phyloP scores from a whole-genome alignment of 2,888 invertebrate genomes.

The Azorinus chamasolen region DNA sequence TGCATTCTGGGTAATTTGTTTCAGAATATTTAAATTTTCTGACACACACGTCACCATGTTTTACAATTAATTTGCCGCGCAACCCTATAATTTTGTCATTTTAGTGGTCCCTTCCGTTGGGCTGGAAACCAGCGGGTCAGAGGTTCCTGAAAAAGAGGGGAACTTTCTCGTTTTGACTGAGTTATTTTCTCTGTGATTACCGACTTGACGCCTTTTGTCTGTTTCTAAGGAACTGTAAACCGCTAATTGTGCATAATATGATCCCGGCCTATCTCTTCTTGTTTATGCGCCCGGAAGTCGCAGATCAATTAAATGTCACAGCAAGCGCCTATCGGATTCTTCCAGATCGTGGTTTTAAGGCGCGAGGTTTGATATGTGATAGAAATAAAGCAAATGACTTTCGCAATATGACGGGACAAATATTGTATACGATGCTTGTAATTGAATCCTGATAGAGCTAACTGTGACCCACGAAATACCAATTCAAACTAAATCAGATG shows the following conservation, averaged over 20 bases:
- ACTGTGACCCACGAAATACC: too few relatives aligned
- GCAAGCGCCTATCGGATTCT: conserved; percentile 25
- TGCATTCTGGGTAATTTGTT: conserved; percentile 45
- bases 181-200: conserved; percentile 50
- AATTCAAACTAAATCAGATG: too few relatives aligned
- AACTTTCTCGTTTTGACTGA: conserved; percentile 55
- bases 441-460: too few relatives aligned
- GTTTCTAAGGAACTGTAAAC: conserved; percentile 45
- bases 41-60: conserved; percentile 44
- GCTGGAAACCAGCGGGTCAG: conserved; percentile 53
- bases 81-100: conserved; percentile 45
- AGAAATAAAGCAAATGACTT: too few relatives aligned
- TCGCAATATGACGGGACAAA: too few relatives aligned
- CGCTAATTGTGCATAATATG: conserved; percentile 56
- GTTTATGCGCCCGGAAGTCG: too few relatives aligned
- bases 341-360: too few relatives aligned
- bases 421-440: too few relatives aligned
- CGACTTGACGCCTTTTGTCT: conserved; percentile 56
- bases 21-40: conserved; percentile 60
- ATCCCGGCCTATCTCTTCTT: conserved; percentile 1
- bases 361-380: too few relatives aligned
- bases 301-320: conserved; percentile 58
- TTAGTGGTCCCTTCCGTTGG: conserved; percentile 31
- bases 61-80: conserved; percentile 50
- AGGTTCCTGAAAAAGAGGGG: conserved; percentile 41